Evolutionary conservation across 92 coral and sea anemone genomes (phyloP).

Genomic region (Palythoa heliodiscus): DNA sequence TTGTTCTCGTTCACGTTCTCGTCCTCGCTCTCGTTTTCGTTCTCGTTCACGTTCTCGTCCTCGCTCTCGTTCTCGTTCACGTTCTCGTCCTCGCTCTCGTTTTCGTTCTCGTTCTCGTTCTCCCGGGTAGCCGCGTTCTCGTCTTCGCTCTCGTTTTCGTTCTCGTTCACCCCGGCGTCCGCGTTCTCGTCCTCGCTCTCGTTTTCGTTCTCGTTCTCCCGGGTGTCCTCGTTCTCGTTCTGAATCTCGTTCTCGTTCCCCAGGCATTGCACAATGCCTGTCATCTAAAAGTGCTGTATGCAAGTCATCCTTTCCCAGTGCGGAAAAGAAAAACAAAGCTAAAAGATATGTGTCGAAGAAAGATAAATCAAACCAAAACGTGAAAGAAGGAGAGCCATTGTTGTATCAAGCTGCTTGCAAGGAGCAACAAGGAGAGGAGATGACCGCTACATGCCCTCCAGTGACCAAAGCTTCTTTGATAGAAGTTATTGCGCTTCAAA

Average conservation of each 20-base stretch:
- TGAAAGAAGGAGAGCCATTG: not conserved
- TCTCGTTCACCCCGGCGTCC: too few relatives aligned
- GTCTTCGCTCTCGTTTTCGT: constrained; percentile 19
- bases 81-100: too few relatives aligned
- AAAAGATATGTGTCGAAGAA: not conserved
- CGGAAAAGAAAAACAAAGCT: not conserved
- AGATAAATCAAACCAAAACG: too few relatives aligned
- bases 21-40: constrained; percentile 26
- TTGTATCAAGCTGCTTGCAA: not conserved
- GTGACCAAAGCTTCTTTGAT: not conserved
- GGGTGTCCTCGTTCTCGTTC: constrained; percentile 25
- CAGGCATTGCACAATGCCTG: too few relatives aligned
- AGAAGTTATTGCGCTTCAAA: constrained; percentile 65
- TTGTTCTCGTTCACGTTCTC: too few relatives aligned
- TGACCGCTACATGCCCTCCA: not conserved
- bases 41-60: constrained; percentile 2
- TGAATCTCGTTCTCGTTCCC: not conserved
- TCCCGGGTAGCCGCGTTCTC: too few relatives aligned
- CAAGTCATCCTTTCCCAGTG: too few relatives aligned
- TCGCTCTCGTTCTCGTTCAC: constrained; percentile 18
- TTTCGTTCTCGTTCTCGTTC: constrained; percentile 18
- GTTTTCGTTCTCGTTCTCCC: constrained; percentile 8
- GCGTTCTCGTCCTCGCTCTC: constrained; percentile 13
- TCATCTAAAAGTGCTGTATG: too few relatives aligned
- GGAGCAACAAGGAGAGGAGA: not conserved